Base-by-base conservation (phyloP, 1,140 invertebrate genomes). In the Piezodorus guildinii region DNA sequence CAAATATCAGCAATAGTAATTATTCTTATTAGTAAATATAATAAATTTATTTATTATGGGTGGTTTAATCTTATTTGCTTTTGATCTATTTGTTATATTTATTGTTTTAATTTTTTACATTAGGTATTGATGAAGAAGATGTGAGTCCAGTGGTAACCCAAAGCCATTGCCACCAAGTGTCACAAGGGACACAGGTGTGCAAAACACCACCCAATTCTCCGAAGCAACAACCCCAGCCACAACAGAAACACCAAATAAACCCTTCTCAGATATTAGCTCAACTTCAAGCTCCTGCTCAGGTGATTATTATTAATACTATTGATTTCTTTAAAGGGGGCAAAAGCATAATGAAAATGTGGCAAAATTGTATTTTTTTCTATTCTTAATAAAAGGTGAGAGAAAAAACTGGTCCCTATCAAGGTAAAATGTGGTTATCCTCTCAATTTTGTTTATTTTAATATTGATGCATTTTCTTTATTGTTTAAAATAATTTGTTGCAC, bases 61-160 rank as follows among this genome's bases (percentile, higher is more conserved):
- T 58, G 1, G 16, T 58, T 1, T 9, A 19, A 27, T 25, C 3
- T 27, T 2, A 58, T n/a, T 34, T 58, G 9, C n/a, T 27, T 58
- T 58, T 58, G 6, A 34, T 58, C n/a, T n/a, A n/a, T n/a, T n/a
- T n/a, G n/a, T n/a, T n/a, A n/a, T n/a, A n/a, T n/a, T n/a, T n/a
- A n/a, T 58, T 58, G 16, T 52, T 52, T 52, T 15, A 8, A 3
- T 52, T 15, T 52, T 52, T 52, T n/a, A 15, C n/a, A 52, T 52
- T 52, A 71, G 71, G 71, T 60, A 72, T 79, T 23, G 77, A 77
- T 21, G 77, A 78, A 23, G 78, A 79, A 49, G 77, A 79, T 66
- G 77, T 78, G 62, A 73, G 75, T 58, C 77, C 75, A 45, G 74
- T 77, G 64, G 74, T 67, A 54, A 74, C 76, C 54, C 68, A 76